Conservation (phyloP, 2,797 vertebrate genomes). For the Melanotaenia trifasciata region DNA sequence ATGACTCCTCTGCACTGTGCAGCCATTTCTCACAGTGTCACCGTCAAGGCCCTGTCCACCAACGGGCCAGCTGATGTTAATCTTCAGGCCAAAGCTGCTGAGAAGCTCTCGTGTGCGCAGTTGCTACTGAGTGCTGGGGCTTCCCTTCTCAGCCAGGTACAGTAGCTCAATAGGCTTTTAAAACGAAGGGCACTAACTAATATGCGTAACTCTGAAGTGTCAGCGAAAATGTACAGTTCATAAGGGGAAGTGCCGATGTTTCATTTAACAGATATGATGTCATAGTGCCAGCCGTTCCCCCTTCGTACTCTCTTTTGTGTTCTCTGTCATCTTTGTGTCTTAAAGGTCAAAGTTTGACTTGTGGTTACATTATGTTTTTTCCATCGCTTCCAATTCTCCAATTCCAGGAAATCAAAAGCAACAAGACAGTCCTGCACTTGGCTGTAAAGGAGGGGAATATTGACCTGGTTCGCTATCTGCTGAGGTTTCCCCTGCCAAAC, state of each 20-base stretch:
- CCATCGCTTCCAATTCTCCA: conserved; percentile 33
- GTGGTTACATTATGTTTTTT: conserved; percentile 56
- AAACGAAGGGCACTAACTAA: not conserved
- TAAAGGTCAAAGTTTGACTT: conserved; percentile 23
- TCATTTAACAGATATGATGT: conserved; percentile 29
- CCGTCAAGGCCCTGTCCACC: conserved; percentile 73
- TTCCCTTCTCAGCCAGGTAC: conserved; percentile 88
- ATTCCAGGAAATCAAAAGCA: conserved; percentile 93
- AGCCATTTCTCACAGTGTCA: conserved; percentile 86
- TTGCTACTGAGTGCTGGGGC: conserved; percentile 85
- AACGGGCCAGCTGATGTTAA: conserved; percentile 49
- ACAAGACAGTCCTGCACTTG: conserved; percentile 90
- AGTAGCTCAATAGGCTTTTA: not conserved
- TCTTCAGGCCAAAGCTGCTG: conserved; percentile 73
- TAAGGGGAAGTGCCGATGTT: conserved; percentile 32
- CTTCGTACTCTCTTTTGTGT: conserved; percentile 16
- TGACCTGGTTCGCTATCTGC: conserved; percentile 85
- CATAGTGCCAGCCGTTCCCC: conserved; percentile 4
- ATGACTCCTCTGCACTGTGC: conserved; percentile 92
- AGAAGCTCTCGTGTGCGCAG: conserved; percentile 84
- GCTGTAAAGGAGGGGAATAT: conserved; percentile 92
- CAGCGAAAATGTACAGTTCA: not conserved
- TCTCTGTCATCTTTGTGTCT: conserved; percentile 25
- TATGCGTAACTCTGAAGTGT: conserved; percentile 25
- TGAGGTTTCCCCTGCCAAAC: conserved; percentile 80